A percentile compares a stretch with the other conserved stretches of the same genome.
These are phyloP conservation scores for Ochotona princeps DNA, from an alignment of 2,113 vertebrate genomes.

Conservation along the genomic window DNA sequence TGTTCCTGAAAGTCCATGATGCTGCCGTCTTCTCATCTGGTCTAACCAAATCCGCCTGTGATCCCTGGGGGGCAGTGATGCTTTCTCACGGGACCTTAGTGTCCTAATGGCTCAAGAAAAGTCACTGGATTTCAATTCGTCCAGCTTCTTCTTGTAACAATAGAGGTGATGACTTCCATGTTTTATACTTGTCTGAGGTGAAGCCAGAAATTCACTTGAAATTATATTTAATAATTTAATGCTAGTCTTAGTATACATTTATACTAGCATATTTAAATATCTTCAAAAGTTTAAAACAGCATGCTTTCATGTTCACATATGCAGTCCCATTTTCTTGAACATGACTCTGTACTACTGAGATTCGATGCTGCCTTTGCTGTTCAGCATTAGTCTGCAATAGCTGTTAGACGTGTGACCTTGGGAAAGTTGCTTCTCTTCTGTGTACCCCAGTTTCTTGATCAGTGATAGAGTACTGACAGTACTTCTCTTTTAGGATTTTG, in stretches of 20 bases:
- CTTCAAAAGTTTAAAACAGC: neutral
- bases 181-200: neutral
- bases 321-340: neutral
- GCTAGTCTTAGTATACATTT: neutral
- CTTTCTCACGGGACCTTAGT: neutral
- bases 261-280: neutral
- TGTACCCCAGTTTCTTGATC: slow-evolving; percentile 19
- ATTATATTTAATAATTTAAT: slow-evolving; percentile 34
- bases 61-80: neutral
- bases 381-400: neutral
- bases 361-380: neutral
- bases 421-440: neutral
- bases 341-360: neutral
- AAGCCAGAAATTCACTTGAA: slow-evolving; percentile 38
- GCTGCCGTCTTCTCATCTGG: neutral
- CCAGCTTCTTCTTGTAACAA: neutral
- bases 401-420: neutral
- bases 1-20: neutral
- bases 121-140: neutral
- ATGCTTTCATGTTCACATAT: neutral
- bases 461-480: neutral
- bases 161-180: neutral
- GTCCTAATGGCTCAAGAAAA: neutral
- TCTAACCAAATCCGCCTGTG: neutral
- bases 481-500: neutral